phyloP scores from a whole-genome alignment of 2,888 invertebrate genomes.

The Chrysotoxum bicinctum region DNA sequence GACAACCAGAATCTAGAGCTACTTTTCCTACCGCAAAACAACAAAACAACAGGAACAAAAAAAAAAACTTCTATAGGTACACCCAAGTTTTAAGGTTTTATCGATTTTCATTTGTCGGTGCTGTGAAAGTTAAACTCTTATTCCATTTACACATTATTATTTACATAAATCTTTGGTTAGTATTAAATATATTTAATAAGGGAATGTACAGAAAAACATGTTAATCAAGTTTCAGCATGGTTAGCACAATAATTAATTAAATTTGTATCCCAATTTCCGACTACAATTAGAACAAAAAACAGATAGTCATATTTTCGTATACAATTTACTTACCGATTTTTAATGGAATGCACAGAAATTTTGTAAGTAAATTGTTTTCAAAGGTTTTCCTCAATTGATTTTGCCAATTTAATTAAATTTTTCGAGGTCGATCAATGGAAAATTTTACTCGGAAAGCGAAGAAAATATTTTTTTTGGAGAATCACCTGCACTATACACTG shows the following conservation, averaged over 20 bases:
- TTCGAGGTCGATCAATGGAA: conserved; percentile 24
- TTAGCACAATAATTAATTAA: conserved; percentile 46
- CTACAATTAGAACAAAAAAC: background rate
- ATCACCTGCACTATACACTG: conserved; percentile 68
- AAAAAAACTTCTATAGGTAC: background rate
- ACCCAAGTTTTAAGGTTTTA: conserved; percentile 31
- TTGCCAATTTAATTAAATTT: conserved; percentile 16
- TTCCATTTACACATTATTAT: conserved; percentile 18
- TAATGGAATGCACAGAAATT: conserved; percentile 49
- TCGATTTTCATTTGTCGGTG: conserved; percentile 43
- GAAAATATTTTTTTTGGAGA: conserved; percentile 46
- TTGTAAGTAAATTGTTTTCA: background rate
- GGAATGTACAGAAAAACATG: conserved; percentile 37
- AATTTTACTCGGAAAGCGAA: conserved; percentile 62
- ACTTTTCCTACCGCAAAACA: conserved; percentile 8
- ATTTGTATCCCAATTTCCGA: conserved; percentile 32
- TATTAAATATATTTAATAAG: conserved; percentile 30
- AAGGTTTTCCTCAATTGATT: background rate
- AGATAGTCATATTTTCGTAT: background rate
- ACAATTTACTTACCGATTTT: conserved; percentile 57
- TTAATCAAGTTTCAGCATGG: conserved; percentile 50
- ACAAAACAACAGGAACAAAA: conserved; percentile 38
- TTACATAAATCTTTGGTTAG: conserved; percentile 33
- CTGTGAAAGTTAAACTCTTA: background rate
- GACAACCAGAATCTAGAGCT: background rate